Evolutionary conservation across 92 coral and sea anemone species (phyloP).

Genomic region (Porites evermanni): DNA sequence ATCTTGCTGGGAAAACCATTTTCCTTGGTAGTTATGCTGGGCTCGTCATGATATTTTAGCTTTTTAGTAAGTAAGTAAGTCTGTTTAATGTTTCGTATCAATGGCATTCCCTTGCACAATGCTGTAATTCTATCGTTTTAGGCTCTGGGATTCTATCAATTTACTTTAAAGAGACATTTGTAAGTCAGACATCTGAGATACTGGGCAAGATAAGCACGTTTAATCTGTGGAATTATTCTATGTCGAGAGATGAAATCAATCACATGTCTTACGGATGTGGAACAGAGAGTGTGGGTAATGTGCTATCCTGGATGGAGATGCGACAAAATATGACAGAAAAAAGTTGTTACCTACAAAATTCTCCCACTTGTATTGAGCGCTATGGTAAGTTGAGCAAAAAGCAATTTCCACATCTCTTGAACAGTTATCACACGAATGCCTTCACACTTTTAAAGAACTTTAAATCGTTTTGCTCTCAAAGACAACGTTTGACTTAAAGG

Average conservation of each 20-base stretch:
- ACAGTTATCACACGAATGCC: too few relatives aligned
- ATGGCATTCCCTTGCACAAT: neutral
- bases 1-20: too few relatives aligned
- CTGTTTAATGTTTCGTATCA: too few relatives aligned
- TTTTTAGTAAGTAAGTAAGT: too few relatives aligned
- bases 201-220: constrained; percentile 46
- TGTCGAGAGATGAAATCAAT: constrained; percentile 40
- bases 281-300: constrained; percentile 44
- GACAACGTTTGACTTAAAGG: too few relatives aligned
- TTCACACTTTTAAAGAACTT: too few relatives aligned
- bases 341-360: neutral
- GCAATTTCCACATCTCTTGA: too few relatives aligned
- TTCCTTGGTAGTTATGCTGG: too few relatives aligned
- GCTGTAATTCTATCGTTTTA: neutral
- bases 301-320: constrained; percentile 40
- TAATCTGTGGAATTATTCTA: constrained; percentile 48
- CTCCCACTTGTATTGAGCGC: constrained; percentile 36
- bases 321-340: neutral
- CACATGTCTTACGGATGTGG: constrained; percentile 77
- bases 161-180: neutral
- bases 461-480: too few relatives aligned
- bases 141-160: constrained; percentile 43
- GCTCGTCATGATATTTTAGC: too few relatives aligned
- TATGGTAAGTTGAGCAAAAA: constrained; percentile 21
- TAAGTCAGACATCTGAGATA: neutral